Base-by-base conservation (phyloP, 2,113 vertebrate species). In the Aegithalos caudatus region DNA sequence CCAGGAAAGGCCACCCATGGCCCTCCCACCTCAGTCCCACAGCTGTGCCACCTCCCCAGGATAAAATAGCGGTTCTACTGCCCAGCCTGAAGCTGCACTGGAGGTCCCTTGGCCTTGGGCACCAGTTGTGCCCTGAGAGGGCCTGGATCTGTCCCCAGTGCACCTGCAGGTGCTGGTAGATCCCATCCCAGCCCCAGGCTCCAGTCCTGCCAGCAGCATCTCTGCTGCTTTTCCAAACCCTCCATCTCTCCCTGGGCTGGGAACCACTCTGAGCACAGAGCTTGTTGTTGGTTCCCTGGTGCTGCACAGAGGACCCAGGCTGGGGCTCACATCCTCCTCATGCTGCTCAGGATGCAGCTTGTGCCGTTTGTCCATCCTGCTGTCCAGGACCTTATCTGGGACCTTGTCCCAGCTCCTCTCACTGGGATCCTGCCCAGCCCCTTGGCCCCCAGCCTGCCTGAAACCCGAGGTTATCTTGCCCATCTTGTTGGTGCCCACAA, bases 11-110 rank as follows among this genome's bases (percentile, higher is more conserved):
- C 67, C 76, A 47, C 14, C 53, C 29, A 1, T 1, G 44, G 80
- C 51, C 4, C 19, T 7, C 5, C 27, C 29, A 38, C 21, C 53
- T 66, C 62, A 11, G 67, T 38, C 13, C 53, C 33, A 51, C 15
- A 51, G 66, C 62, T 40, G 37, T 18, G 67, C 60, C 42, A 10
- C 18, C 11, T 69, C 44, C 37, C 29, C 27, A 14, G 69, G n/a
- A 3, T 7, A 28, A 54, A n/a, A 9, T 1, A 42, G 0, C 11
- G 1, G 2, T 37, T 58, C 33, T 37, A 0, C 60, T 50, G 38
- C 61, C 22, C 61, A 22, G 11, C 28, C 45, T 48, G 70, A 12
- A 42, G 47, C 25, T 79, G 79, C 29, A 23, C 2, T 7, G 42
- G 7, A 6, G 6, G 27, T 22, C 25, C 5, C 0, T 25, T 37